Conservation (phyloP, 2,113 vertebrate species). For the Coturnix japonica region DNA sequence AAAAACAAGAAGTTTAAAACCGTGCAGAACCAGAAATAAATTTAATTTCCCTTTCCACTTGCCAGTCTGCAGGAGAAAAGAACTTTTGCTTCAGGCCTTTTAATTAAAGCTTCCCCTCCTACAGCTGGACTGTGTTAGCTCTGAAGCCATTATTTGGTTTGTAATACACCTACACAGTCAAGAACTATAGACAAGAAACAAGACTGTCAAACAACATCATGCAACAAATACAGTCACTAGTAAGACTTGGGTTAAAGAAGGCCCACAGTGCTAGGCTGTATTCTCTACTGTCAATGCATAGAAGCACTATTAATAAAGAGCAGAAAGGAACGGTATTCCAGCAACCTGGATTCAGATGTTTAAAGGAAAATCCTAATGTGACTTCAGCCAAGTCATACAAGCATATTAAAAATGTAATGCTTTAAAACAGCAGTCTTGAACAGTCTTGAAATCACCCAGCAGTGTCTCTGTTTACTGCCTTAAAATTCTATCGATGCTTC, state of each 20-base stretch:
- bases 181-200: background rate
- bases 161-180: background rate
- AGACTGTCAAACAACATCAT: background rate
- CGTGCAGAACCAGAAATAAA: background rate
- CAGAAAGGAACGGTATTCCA: background rate
- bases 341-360: background rate
- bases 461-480: background rate
- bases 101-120: conserved; percentile 51
- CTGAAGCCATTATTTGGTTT: background rate
- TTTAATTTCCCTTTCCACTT: conserved; percentile 19
- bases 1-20: conserved; percentile 4
- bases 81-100: conserved; percentile 43
- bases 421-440: background rate
- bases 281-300: background rate
- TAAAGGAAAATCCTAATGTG: background rate
- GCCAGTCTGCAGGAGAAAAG: conserved; percentile 31
- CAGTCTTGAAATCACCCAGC: background rate
- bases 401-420: fast-evolving
- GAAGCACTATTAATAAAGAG: background rate
- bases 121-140: conserved; percentile 9
- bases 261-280: background rate
- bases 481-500: fast-evolving
- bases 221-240: background rate
- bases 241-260: background rate
- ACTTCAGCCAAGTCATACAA: background rate